Evolutionary conservation across 2,888 invertebrate species (phyloP).

Genomic region (Incurvaria masculella): DNA sequence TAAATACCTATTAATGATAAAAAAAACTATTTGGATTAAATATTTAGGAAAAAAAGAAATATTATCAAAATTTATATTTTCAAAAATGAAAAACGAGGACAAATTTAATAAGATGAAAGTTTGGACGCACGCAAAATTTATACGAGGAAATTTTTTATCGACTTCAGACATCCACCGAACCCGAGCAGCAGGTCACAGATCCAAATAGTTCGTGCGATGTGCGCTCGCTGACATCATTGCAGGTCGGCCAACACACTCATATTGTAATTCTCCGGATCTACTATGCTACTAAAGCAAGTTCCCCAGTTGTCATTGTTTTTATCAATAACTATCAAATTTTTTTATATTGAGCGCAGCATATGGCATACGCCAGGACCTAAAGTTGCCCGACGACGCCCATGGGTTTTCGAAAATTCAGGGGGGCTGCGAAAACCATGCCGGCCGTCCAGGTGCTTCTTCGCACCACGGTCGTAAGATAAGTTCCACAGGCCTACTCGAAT

Average conservation of each 20-base stretch:
- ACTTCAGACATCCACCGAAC: slow-evolving; percentile 36
- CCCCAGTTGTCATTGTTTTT: background rate
- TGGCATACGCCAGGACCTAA: too few relatives aligned
- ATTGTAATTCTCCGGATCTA: too few relatives aligned
- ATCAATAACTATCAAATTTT: background rate
- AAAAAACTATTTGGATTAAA: slow-evolving; percentile 53
- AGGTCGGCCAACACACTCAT: too few relatives aligned
- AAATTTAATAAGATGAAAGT: slow-evolving; percentile 52
- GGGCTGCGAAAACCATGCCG: too few relatives aligned
- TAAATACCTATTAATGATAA: slow-evolving; percentile 57
- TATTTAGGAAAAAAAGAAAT: slow-evolving; percentile 57
- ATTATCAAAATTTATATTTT: slow-evolving; percentile 59
- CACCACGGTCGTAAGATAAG: too few relatives aligned
- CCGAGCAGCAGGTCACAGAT: slow-evolving; percentile 50
- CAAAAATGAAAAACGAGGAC: slow-evolving; percentile 56
- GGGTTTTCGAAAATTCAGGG: too few relatives aligned
- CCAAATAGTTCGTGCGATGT: slow-evolving; percentile 44
- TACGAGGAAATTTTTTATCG: slow-evolving; percentile 48
- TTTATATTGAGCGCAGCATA: too few relatives aligned
- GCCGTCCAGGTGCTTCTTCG: background rate
- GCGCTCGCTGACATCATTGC: slow-evolving; percentile 26
- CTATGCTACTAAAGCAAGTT: background rate
- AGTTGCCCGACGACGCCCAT: too few relatives aligned
- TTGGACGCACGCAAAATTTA: slow-evolving; percentile 52
- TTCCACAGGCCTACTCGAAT: too few relatives aligned